Evolutionary conservation across 2,113 vertebrate genomes (phyloP), one percentile per base, ranked within the genome.

Genomic region (Eudyptes chrysolophus): DNA sequence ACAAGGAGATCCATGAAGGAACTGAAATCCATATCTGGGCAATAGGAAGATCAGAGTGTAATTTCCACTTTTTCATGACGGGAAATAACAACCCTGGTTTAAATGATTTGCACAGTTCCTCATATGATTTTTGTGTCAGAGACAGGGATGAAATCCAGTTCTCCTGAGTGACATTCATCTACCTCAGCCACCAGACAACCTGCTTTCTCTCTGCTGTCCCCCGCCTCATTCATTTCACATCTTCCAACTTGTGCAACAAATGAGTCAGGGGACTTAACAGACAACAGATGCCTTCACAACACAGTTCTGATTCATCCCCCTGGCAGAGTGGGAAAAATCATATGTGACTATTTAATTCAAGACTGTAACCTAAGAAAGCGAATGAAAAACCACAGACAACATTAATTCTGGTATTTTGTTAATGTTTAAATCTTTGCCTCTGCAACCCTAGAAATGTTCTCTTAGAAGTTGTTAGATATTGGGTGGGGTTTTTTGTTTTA

Each of bases 191-290:
- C 51, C 62, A 94, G 82, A 92, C 54, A 96, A 42, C 19, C 16
- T 1, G 0, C 48, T 82, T 88, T 92, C 78, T 90, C 79, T 54
- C 66, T 65, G 21, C 49, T 93, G 58, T 93, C 34, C 81, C 81
- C 54, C 1, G 0, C 61, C 75, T 92, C 85, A 83, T 90, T 96
- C 82, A 94, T 61, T 77, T 94, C 90, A 88, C 70, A 57, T 96
- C 84, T 95, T 97, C 75, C 62, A 86, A 42, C 34, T 94, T 90
- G 40, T 88, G 71, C 70, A 96, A 90, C 82, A 93, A 90, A 88
- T 95, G 94, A 92, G 75, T 95, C 96, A 96, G 74, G 87, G 83
- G 66, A 89, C 84, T 85, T 97, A 97, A 94, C 90, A 97, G 95
- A 94, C 95, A 97, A 92, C 90, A 97, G 85, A 94, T 94, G 90